phyloP scores from a whole-genome alignment of 2,888 invertebrate species.

The Agrochola lychnidis region DNA sequence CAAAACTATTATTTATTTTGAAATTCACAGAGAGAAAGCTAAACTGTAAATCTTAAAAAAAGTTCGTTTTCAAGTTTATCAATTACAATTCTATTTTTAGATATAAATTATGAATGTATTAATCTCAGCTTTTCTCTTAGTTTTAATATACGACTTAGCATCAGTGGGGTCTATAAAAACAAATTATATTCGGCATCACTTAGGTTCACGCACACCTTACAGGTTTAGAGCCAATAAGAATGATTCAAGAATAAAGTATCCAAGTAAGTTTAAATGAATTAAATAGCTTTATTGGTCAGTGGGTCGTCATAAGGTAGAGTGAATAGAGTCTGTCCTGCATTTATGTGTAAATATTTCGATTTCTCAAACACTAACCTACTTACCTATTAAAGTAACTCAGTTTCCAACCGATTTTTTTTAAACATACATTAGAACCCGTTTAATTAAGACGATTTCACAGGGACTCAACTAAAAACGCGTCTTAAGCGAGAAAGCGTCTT shows the following conservation, averaged over 20 bases:
- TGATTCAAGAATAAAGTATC: constrained; percentile 90
- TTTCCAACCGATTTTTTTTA: not conserved
- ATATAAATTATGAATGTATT: constrained; percentile 56
- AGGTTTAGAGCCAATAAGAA: constrained; percentile 92
- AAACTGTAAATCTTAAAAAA: not conserved
- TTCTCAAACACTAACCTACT: not conserved
- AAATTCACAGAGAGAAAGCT: constrained; percentile 21
- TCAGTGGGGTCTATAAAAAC: constrained; percentile 57
- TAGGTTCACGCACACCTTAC: constrained; percentile 94
- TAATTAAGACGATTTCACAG: too few relatives aligned
- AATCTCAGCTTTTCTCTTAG: constrained; percentile 38
- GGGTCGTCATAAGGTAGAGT: too few relatives aligned
- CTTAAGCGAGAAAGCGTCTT: too few relatives aligned
- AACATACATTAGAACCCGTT: too few relatives aligned
- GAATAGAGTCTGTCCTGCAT: not conserved
- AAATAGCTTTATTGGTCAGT: not conserved
- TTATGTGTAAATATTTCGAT: not conserved
- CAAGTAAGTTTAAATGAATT: constrained; percentile 88
- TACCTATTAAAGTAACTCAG: not conserved
- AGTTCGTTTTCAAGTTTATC: not conserved
- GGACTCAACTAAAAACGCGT: too few relatives aligned
- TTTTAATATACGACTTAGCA: constrained; percentile 32
- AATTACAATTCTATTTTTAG: not conserved
- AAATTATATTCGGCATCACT: constrained; percentile 81
- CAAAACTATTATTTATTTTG: constrained; percentile 41